Percentiles rank a stretch among this genome's conserved stretches.
Evolutionary conservation across 2,113 vertebrate species (phyloP).

Genomic region (Percina caprodes): DNA sequence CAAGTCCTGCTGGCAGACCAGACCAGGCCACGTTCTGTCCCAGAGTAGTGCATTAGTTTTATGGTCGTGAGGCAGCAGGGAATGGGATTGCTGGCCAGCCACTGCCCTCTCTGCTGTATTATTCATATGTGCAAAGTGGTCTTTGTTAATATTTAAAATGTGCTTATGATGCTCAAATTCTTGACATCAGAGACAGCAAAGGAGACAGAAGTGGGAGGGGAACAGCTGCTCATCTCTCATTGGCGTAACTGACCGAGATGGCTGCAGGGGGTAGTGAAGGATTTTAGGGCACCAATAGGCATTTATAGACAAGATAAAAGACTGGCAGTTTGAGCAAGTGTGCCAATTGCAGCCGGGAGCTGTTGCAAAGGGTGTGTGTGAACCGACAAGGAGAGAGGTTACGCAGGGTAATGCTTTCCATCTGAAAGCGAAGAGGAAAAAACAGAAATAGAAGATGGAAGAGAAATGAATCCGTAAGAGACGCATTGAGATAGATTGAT

Average conservation of each 20-base stretch:
- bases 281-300: slow-evolving; percentile 66
- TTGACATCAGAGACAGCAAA: slow-evolving; percentile 72
- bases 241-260: slow-evolving; percentile 50
- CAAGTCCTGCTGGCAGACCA: slow-evolving; percentile 56
- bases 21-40: slow-evolving; percentile 66
- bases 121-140: slow-evolving; percentile 89
- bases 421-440: slow-evolving; percentile 44
- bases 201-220: slow-evolving; percentile 59
- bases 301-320: slow-evolving; percentile 67
- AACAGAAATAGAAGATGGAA: slow-evolving; percentile 40
- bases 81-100: slow-evolving; percentile 81
- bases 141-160: slow-evolving; percentile 89
- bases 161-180: slow-evolving; percentile 85
- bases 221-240: slow-evolving; percentile 60
- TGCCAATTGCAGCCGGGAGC: slow-evolving; percentile 57
- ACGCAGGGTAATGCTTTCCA: slow-evolving; percentile 49
- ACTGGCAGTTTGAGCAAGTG: slow-evolving; percentile 49
- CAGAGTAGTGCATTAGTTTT: slow-evolving; percentile 87
- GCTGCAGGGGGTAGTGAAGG: slow-evolving; percentile 48
- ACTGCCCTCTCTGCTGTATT: slow-evolving; percentile 84
- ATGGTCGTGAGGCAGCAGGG: slow-evolving; percentile 76
- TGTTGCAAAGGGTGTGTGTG: slow-evolving; percentile 41
- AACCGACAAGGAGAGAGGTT: slow-evolving; percentile 48
- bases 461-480: slow-evolving; percentile 66
- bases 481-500: slow-evolving; percentile 77